A percentile compares a stretch with the other conserved stretches of the same genome.
Conservation (phyloP, 2,888 invertebrate species). For the Andricus quercusramuli region DNA sequence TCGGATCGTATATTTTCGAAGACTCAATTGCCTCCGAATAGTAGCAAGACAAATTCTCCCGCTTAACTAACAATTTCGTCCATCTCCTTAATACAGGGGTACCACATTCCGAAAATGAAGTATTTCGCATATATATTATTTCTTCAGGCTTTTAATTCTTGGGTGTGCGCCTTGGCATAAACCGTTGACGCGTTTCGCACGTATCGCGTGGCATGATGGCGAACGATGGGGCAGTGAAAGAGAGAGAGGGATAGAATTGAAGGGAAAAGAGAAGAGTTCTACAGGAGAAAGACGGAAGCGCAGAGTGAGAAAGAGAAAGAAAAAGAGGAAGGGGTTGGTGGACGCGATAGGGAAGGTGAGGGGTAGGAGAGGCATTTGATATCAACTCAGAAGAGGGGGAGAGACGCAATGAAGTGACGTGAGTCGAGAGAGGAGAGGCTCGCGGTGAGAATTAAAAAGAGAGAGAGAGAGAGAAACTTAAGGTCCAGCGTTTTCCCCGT, state of each 20-base stretch:
- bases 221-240: slow-evolving; percentile 50
- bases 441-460: slow-evolving; percentile 63
- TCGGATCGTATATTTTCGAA: too few species aligned
- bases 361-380: slow-evolving; percentile 48
- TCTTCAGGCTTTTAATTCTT: not conserved
- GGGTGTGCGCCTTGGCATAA: slow-evolving; percentile 44
- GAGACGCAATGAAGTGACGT: slow-evolving; percentile 42
- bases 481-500: slow-evolving; percentile 68
- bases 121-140: not conserved
- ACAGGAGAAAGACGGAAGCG: slow-evolving; percentile 21
- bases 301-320: slow-evolving; percentile 51
- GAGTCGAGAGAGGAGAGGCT: slow-evolving; percentile 44
- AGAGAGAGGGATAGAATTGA: slow-evolving; percentile 40
- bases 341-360: slow-evolving; percentile 51
- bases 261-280: slow-evolving; percentile 41
- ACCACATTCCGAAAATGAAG: not conserved
- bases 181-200: slow-evolving; percentile 59
- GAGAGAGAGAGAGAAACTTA: slow-evolving; percentile 54
- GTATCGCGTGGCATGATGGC: slow-evolving; percentile 63
- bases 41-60: too few species aligned
- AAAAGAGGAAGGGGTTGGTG: slow-evolving; percentile 60
- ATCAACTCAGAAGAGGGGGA: slow-evolving; percentile 49
- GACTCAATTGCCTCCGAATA: too few species aligned
- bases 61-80: not conserved
- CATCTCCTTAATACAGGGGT: too few species aligned